Percentiles rank a stretch among this genome's conserved stretches.
Conservation (phyloP, 2,797 vertebrate genomes). For the Melanotaenia trifasciata region DNA sequence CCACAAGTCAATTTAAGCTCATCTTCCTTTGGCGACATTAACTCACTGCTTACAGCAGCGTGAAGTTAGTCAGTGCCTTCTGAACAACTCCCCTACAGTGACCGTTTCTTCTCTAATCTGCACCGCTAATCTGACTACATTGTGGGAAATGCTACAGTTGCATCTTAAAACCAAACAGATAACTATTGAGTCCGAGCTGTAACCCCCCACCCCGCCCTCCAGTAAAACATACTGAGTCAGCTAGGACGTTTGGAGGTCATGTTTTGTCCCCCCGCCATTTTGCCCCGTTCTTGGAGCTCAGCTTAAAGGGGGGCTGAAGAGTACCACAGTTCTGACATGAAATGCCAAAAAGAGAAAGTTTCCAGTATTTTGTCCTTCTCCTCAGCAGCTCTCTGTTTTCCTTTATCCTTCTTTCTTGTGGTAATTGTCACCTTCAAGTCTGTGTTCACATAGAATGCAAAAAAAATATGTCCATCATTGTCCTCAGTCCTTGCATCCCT, state of each 20-base stretch:
- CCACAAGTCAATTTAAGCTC: slow-evolving; percentile 75
- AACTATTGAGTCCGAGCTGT: slow-evolving; percentile 70
- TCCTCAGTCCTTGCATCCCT: slow-evolving; percentile 70
- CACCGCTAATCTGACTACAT: slow-evolving; percentile 81
- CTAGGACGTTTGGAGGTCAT: slow-evolving; percentile 74
- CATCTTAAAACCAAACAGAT: slow-evolving; percentile 78
- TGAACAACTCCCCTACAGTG: slow-evolving; percentile 65
- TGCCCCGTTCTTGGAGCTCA: slow-evolving; percentile 57
- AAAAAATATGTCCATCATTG: slow-evolving; percentile 66
- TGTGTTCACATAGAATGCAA: slow-evolving; percentile 78
- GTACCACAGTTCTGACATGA: slow-evolving; percentile 72
- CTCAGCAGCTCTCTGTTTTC: slow-evolving; percentile 71
- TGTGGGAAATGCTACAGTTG: slow-evolving; percentile 86
- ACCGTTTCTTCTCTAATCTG: slow-evolving; percentile 73
- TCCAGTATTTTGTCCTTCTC: slow-evolving; percentile 63
- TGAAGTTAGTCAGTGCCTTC: slow-evolving; percentile 71
- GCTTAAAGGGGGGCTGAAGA: slow-evolving; percentile 61
- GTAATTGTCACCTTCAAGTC: slow-evolving; percentile 71
- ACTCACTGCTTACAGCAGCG: slow-evolving; percentile 83
- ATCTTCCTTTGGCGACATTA: slow-evolving; percentile 70
- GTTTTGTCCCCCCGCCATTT: slow-evolving; percentile 55
- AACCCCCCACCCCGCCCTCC: slow-evolving; percentile 37
- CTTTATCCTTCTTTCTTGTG: slow-evolving; percentile 51
- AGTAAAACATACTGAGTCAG: slow-evolving; percentile 76
- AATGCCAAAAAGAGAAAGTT: slow-evolving; percentile 71